These are phyloP conservation scores for Brienomyrus longianalis DNA, from an alignment of 2,113 vertebrate species.

Conservation along the genomic window DNA sequence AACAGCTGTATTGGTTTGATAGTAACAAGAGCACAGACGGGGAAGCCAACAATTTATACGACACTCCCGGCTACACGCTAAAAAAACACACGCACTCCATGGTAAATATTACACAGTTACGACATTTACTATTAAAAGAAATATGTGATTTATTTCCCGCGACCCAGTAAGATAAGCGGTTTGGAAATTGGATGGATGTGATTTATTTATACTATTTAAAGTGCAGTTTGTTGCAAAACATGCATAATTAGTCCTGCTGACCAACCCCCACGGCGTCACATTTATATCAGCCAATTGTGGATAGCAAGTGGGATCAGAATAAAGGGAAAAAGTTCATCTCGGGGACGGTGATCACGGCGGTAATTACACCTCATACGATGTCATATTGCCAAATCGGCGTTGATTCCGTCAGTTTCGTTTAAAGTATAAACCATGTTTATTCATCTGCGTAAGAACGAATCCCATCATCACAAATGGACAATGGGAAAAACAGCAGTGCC, in stretches of 20 bases:
- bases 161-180: too few species aligned
- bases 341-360: not conserved
- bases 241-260: not conserved
- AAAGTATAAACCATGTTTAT: not conserved
- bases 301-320: not conserved
- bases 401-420: not conserved
- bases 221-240: not conserved
- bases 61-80: not conserved
- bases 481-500: not conserved
- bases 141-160: not conserved
- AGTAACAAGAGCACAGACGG: not conserved
- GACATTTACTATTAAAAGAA: not conserved
- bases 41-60: not conserved
- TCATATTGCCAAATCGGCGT: not conserved
- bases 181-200: too few species aligned
- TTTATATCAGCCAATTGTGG: not conserved
- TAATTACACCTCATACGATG: not conserved
- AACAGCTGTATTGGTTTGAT: not conserved
- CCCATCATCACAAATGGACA: conserved; percentile 22
- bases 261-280: not conserved
- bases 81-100: not conserved
- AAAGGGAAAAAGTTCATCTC: not conserved
- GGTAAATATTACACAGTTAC: not conserved
- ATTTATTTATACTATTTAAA: not conserved
- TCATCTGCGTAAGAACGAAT: not conserved